Base-by-base conservation (phyloP, 1,140 invertebrate genomes). In the Ips typographus region DNA sequence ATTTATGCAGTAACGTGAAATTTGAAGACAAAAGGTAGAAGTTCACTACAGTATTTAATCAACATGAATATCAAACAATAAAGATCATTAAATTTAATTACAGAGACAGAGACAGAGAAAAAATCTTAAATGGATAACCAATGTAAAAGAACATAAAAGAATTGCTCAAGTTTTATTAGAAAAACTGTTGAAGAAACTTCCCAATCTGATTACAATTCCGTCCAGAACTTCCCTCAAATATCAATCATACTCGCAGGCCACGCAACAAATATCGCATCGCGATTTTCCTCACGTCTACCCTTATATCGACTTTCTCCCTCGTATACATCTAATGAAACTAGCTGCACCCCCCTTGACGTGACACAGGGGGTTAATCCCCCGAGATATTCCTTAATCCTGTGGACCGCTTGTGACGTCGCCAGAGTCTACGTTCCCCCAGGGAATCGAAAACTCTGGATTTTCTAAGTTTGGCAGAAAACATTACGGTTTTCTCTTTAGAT, bases 351-450 rank as follows among this genome's bases (percentile, higher is more conserved):
- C 60, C 43, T 44, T 8, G 39, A 44, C 42, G 60, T 62, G 43
- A 62, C 60, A 62, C 60, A 44, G 60, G 60, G 60, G 60, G 60
- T 62, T 62, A 62, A 62, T 62, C 60, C 60, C 60, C 60, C 60
- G 60, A 62, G 60, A 62, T 62, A 62, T 62, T 62, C 60, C 60
- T 62, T 62, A 62, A 62, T 62, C 60, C 60, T 41, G 8, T 49
- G 44, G 43, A 62, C 60, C 60, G 60, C 43, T 62, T 62, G 43
- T 51, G 60, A 62, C 60, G 60, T 62, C 60, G 44, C 60, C 36
- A 2, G 60, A 62, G 60, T 38, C n/a, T 49, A 62, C 42, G 60
- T 38, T 8, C 39, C 37, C 38, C 39, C 5, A 6, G 1, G 41
- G n/a, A 44, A 62, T 36, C 42, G 2, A 40, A 59, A 42, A 5